Evolutionary conservation across 2,797 vertebrate species (phyloP).

Genomic region (Malacoctenus gilli): DNA sequence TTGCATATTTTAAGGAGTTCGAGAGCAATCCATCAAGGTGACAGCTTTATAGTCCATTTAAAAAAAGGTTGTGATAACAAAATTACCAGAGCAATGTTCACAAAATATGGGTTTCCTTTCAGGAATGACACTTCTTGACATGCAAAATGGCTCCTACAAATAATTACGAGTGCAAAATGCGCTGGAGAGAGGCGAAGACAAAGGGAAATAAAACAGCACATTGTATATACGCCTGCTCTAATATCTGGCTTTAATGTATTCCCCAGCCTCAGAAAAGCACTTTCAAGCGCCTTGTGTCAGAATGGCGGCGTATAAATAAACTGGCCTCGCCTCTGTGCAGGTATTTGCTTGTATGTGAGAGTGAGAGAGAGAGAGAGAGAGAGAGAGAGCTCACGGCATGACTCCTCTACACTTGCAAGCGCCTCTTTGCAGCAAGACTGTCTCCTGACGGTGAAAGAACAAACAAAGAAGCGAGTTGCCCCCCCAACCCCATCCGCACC

Average conservation of each 20-base stretch:
- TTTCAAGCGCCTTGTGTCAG: no score
- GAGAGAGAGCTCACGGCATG: constrained; percentile 17
- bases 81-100: neutral
- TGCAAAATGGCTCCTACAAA: neutral
- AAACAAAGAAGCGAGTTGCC: constrained; percentile 59
- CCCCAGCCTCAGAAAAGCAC: no score
- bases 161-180: neutral
- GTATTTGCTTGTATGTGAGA: constrained; percentile 14
- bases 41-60: constrained; percentile 3
- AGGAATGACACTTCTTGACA: neutral
- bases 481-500: no score
- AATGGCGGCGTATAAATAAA: no score
- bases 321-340: neutral
- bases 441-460: constrained; percentile 59
- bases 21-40: neutral
- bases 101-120: neutral
- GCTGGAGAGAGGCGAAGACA: neutral
- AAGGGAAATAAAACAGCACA: neutral
- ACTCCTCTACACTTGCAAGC: constrained; percentile 32
- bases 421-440: constrained; percentile 37
- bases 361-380: constrained; percentile 3
- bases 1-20: neutral
- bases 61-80: neutral
- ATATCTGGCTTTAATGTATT: no score
- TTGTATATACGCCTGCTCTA: neutral